A percentile compares a stretch with the other conserved stretches of the same genome.
Conservation (phyloP, 2,113 vertebrate species). For the Polypterus bichir region DNA sequence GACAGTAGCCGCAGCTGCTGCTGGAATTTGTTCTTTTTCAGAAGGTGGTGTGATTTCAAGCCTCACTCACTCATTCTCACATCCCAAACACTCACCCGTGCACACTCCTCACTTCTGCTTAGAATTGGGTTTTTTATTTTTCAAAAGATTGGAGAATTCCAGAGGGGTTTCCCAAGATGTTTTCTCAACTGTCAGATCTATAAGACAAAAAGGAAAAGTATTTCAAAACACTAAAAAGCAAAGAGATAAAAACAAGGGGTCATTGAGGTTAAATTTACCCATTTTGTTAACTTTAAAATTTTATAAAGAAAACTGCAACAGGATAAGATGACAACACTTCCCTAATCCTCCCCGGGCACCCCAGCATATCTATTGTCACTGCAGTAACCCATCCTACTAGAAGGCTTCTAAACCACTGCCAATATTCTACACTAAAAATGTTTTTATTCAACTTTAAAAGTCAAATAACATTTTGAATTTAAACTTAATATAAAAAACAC, state of each 20-base stretch:
- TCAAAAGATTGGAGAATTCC: slow-evolving; percentile 84
- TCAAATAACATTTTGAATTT: too few species aligned
- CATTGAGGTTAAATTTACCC: too few species aligned
- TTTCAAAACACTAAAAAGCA: background rate
- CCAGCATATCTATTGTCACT: too few species aligned
- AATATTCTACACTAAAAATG: too few species aligned
- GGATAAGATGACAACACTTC: too few species aligned
- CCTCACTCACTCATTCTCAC: slow-evolving; percentile 80
- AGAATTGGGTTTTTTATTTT: slow-evolving; percentile 39
- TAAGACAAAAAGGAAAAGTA: slow-evolving; percentile 16
- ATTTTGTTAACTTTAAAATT: too few species aligned
- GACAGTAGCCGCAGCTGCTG: slow-evolving; percentile 40
- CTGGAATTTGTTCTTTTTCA: slow-evolving; percentile 51
- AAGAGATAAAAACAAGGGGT: background rate
- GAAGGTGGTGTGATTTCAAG: slow-evolving; percentile 80
- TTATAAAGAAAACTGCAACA: too few species aligned
- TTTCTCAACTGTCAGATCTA: slow-evolving; percentile 56
- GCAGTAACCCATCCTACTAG: too few species aligned
- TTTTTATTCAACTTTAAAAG: too few species aligned
- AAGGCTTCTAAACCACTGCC: too few species aligned
- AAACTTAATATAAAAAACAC: too few species aligned
- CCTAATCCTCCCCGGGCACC: too few species aligned
- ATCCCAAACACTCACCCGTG: slow-evolving; percentile 78
- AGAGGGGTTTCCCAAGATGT: slow-evolving; percentile 70
- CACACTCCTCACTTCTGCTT: slow-evolving; percentile 71